phyloP scores from a whole-genome alignment of 2,797 vertebrate species.

The Rhinichthys osculus region DNA sequence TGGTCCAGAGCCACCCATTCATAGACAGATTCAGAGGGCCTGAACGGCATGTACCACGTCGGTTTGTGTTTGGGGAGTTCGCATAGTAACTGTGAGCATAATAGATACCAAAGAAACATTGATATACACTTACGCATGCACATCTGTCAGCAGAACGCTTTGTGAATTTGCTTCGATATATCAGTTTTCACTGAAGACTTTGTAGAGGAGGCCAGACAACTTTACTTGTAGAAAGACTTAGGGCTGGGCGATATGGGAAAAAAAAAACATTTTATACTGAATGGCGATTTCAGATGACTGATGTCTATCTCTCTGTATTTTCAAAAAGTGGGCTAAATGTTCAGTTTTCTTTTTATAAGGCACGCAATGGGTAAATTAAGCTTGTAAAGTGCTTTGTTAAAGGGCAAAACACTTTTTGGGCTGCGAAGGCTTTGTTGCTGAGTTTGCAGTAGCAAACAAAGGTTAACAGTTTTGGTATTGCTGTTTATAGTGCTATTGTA shows the following conservation, averaged over 20 bases:
- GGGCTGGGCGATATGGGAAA: too few species aligned
- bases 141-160: constrained; percentile 40
- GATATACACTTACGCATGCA: constrained; percentile 8
- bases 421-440: neutral
- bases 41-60: neutral
- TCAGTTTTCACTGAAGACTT: constrained; percentile 15
- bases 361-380: neutral
- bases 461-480: neutral
- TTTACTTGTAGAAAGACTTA: neutral
- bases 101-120: constrained; percentile 39
- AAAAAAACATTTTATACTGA: neutral
- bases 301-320: neutral
- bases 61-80: constrained; percentile 26
- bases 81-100: constrained; percentile 39
- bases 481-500: neutral
- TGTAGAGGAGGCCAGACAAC: constrained; percentile 10
- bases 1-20: constrained; percentile 28
- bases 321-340: neutral
- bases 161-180: constrained; percentile 26
- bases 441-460: neutral
- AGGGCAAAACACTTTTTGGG: neutral
- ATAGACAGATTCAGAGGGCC: constrained; percentile 16
- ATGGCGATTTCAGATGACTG: neutral
- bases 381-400: neutral
- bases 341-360: neutral